Evolutionary conservation across 2,113 vertebrate genomes (phyloP), one percentile per base, ranked within the genome.

Genomic region (Choloepus hoffmanni): DNA sequence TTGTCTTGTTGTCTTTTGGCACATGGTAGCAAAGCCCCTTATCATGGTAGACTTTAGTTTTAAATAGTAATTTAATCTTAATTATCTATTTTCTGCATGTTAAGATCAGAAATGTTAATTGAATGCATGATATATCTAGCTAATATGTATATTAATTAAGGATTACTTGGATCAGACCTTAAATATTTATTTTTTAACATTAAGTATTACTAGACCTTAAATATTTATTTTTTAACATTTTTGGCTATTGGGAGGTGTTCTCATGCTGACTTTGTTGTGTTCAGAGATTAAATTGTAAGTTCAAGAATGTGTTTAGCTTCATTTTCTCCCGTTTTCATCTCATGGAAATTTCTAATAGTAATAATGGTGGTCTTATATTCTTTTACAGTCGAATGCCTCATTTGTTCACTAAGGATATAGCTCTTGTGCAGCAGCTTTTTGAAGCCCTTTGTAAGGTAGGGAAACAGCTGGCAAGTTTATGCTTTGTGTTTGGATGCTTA

Each of bases 401-500:
- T 97, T 99, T 99, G 74, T 99, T 99, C 97, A 99, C 99, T 33
- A 99, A 99, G 98, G 99, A 99, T 96, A 99, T 99, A 95, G 99
- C 99, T 16, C 98, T 99, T 62, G 99, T 99, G 53, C 99, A 99
- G 97, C 99, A 99, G 98, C 99, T 99, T 95, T 99, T 99, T 97
- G 99, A 99, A 98, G 99, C 99, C 94, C 99, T 99, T 83, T 99
- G 99, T 94, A 99, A 99, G 99, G 99, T 99, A 96, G 28, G 99
- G 97, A 43, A 88, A 83, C 74, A 78, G 10, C 1, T 82, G 50
- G 1, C 40, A 93, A 1, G 0, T 92, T 68, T 65, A 5, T 84
- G 15, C 88, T 96, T 95, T 96, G 33, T 94, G 9, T 24, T 94
- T 88, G 26, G 87, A 79, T 94, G 36, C 11, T 74, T 48, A 70